phyloP scores from a whole-genome alignment of 1,140 invertebrate species.

The Lepidurus apus region DNA sequence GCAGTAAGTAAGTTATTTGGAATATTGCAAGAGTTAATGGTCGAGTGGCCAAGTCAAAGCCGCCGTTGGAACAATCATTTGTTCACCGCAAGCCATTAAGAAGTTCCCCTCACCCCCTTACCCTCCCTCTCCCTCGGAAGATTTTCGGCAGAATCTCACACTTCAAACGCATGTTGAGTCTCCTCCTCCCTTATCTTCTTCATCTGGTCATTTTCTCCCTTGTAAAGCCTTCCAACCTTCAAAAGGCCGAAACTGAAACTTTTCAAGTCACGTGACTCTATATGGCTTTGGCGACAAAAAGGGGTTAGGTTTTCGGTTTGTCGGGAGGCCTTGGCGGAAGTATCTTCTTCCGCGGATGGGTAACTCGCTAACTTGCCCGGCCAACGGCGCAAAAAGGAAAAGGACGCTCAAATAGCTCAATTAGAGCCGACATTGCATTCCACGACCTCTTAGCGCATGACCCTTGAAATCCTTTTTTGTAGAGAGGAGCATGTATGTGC shows the following conservation, averaged over 20 bases:
- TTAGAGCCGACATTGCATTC: slow-evolving; percentile 19
- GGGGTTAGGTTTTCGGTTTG: slow-evolving; percentile 5
- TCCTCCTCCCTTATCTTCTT: slow-evolving; percentile 18
- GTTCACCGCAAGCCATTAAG: not conserved
- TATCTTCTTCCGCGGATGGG: slow-evolving; percentile 20
- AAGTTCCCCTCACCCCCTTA: not conserved
- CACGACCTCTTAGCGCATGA: slow-evolving; percentile 7
- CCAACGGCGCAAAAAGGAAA: slow-evolving; percentile 3
- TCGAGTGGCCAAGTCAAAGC: not conserved
- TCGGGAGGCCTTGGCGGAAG: slow-evolving; percentile 12
- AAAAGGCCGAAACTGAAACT: not conserved
- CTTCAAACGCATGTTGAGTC: not conserved
- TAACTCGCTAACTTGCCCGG: slow-evolving; percentile 12
- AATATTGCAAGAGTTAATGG: not conserved
- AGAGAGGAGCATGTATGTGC: not conserved
- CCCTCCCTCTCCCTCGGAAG: not conserved
- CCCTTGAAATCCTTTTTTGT: slow-evolving; percentile 10
- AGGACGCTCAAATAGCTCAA: slow-evolving; percentile 21
- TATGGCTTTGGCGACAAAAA: not conserved
- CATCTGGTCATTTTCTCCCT: not conserved
- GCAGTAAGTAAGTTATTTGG: not conserved
- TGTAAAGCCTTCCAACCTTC: not conserved
- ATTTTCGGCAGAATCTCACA: slow-evolving; percentile 18
- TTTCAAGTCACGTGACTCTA: slow-evolving; percentile 5
- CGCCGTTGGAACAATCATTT: slow-evolving; percentile 9